Evolutionary conservation across 2,797 vertebrate species (phyloP).

Genomic region (Anniella stebbinsi): DNA sequence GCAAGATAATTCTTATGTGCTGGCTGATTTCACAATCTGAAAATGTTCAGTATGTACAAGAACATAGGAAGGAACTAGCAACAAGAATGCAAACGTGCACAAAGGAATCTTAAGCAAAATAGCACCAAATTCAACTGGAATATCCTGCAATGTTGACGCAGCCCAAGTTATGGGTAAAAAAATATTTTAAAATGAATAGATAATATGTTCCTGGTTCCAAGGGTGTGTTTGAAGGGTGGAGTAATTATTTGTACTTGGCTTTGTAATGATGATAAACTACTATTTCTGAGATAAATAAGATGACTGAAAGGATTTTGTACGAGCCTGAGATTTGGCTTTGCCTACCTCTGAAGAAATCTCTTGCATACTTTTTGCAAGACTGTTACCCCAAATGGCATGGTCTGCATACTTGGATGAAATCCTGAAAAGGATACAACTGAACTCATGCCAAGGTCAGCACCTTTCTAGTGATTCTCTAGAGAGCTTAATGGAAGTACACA

Average conservation of each 20-base stretch:
- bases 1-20: neutral
- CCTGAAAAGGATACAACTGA: neutral
- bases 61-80: constrained; percentile 16
- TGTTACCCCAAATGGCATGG: neutral
- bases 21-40: constrained; percentile 8
- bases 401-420: constrained; percentile 16
- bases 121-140: constrained; percentile 30
- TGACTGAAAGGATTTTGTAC: neutral
- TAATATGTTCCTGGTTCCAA: neutral
- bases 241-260: neutral
- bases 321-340: neutral
- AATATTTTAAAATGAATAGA: constrained; percentile 55
- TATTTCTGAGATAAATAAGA: constrained; percentile 22
- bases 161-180: neutral
- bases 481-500: neutral
- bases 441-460: neutral
- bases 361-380: neutral
- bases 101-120: constrained; percentile 24
- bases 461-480: neutral
- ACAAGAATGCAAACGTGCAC: constrained; percentile 17
- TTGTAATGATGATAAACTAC: constrained; percentile 11
- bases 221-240: constrained; percentile 8
- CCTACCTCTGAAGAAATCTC: neutral
- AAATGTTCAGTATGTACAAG: constrained; percentile 14
- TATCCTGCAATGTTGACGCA: constrained; percentile 1